Base-by-base conservation (phyloP, 1,140 invertebrate species). In the Solenopsis invicta region DNA sequence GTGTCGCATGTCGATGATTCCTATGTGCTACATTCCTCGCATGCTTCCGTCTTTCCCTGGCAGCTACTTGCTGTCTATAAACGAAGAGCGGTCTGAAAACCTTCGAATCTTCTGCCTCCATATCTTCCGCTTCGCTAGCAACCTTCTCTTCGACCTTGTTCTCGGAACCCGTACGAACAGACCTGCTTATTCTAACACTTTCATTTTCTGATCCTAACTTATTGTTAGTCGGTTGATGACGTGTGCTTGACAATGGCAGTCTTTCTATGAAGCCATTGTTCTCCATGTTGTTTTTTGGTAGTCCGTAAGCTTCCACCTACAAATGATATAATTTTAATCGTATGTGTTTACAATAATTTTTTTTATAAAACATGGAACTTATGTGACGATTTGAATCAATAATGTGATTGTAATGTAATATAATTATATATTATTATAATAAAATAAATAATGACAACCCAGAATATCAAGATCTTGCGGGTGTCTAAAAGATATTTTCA, bases 31-130 rank as follows among this genome's bases (percentile, higher is more conserved):
- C 2, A 21, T 88, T 88, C 52, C 67, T 90, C 24, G 75, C 64
- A 13, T 90, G 77, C 12, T 91, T 86, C 6, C 84, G 67, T 0
- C 48, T 76, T 54, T 93, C 88, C 82, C 88, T 89, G 6, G 87
- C 81, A 4, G 88, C 92, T 24, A 92, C 34, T 67, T 95, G 93
- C n/a, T 94, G 93, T 24, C 94, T 93, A 62, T 94, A 94, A 1
- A 93, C 94, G 34, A 95, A 95, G 1, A 95, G 72, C 10, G 93
- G 94, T 50, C 94, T 92, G 62, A 95, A 95, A 1, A 95, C 90
- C 41, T 93, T 95, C 0, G 92, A 62, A 52, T 95, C 94, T 10
- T 92, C 89, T 0, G 84, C 89, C 10, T 92, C 84, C 9, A 93
- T 78, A 50, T 95, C 93, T 0, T 92, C 76, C 0, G 52, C 10